These are phyloP conservation scores for Orthosia incerta DNA, from an alignment of 2,888 invertebrate species.

Conservation along the genomic window DNA sequence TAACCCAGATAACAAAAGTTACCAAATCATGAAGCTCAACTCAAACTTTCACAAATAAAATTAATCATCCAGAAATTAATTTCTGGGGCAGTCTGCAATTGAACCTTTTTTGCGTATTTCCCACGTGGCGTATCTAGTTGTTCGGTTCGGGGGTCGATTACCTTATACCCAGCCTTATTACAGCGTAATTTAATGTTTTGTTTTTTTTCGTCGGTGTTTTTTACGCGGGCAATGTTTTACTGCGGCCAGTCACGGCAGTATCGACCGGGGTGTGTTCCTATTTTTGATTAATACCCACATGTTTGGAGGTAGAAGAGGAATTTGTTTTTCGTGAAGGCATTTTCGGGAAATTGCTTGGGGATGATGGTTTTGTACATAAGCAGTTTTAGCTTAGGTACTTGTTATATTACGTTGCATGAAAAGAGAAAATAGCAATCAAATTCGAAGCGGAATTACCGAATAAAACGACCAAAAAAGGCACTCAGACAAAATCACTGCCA, in stretches of 20 bases:
- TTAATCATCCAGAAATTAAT: slow-evolving; percentile 69
- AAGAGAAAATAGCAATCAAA: background rate
- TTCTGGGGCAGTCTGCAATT: slow-evolving; percentile 61
- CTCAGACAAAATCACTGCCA: slow-evolving; percentile 40
- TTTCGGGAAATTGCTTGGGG: slow-evolving; percentile 51
- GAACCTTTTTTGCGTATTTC: slow-evolving; percentile 83
- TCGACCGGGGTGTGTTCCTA: slow-evolving; percentile 81
- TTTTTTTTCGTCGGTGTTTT: slow-evolving; percentile 82
- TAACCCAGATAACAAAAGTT: slow-evolving; percentile 21
- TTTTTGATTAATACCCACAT: slow-evolving; percentile 75
- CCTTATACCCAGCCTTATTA: slow-evolving; percentile 86
- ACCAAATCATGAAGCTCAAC: slow-evolving; percentile 58
- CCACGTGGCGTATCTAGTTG: slow-evolving; percentile 86
- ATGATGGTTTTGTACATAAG: slow-evolving; percentile 28
- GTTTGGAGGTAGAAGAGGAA: slow-evolving; percentile 46
- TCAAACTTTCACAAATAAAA: slow-evolving; percentile 62
- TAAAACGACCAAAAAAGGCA: slow-evolving; percentile 12
- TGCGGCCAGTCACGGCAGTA: slow-evolving; percentile 87
- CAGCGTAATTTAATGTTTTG: slow-evolving; percentile 88
- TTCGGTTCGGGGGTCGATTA: slow-evolving; percentile 83
- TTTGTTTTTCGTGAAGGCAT: slow-evolving; percentile 53
- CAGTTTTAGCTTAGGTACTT: background rate
- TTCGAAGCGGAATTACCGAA: background rate
- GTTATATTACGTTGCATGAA: background rate
- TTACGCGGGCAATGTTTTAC: slow-evolving; percentile 84